These are phyloP conservation scores for Protobothrops flavoviridis DNA, from an alignment of 2,113 vertebrate species.

Conservation along the genomic window DNA sequence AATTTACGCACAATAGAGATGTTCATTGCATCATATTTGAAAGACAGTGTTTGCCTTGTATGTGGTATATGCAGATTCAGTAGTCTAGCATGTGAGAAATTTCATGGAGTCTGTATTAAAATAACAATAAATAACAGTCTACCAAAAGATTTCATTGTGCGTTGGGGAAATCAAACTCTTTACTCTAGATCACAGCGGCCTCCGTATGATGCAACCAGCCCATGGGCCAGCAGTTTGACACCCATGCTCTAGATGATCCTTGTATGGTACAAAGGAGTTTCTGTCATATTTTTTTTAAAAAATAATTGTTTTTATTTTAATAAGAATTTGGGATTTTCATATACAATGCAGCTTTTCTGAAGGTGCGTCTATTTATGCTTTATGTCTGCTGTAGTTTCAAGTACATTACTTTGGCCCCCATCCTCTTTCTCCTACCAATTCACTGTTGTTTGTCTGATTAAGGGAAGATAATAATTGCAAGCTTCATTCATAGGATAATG, in stretches of 20 bases:
- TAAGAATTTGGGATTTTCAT: neutral
- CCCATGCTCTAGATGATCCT: neutral
- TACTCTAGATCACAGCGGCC: neutral
- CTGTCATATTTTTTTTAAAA: neutral
- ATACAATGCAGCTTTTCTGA: neutral
- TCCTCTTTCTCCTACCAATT: constrained; percentile 18
- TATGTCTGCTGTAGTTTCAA: neutral
- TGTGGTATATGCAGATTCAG: neutral
- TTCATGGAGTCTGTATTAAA: neutral
- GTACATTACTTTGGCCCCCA: neutral
- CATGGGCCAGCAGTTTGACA: no score
- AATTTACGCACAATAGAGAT: neutral
- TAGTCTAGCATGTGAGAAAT: neutral
- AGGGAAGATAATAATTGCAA: constrained; percentile 49
- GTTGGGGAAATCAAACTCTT: neutral
- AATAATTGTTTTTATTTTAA: neutral
- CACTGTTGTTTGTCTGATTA: constrained; percentile 61
- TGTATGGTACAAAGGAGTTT: neutral
- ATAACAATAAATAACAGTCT: neutral
- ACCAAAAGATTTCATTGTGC: neutral
- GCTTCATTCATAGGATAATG: constrained; percentile 28
- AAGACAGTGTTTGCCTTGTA: neutral
- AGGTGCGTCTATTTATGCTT: neutral
- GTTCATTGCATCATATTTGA: neutral
- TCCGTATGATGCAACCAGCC: no score